Evolutionary conservation across 1,140 invertebrate genomes (phyloP), one percentile per base, ranked within the genome.

Genomic region (Brachionus koreanus): DNA sequence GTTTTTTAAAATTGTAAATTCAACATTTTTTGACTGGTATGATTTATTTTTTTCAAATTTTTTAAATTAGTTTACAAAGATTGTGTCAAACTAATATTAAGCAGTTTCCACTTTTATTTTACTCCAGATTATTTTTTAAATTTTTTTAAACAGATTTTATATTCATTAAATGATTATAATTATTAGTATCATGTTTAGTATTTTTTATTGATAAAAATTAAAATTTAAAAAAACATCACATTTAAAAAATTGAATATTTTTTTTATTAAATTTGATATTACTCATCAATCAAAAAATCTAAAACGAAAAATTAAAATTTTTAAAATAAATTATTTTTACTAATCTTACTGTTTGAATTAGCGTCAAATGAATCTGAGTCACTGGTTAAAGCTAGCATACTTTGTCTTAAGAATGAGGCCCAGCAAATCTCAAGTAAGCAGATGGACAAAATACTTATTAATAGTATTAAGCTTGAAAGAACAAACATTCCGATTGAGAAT

Each of bases 311-410:
- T 57, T 23, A 42, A 61, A 35, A 9, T 35, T 35, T 42, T 61
- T 61, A 19, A 19, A 25, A 29, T 35, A 13, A 39, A 61, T 72
- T 0, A n/a, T 23, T 37, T n/a, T 23, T 39, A 57, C 7, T 16
- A 29, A 35, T 13, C 29, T 25, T 79, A 79, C 76, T 65, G 25
- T 79, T 79, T 42, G 76, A 65, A 79, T 79, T 33, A 35, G 76
- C 37, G 9, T 79, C 61, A 5, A 65, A 6, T 5, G 76, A 29
- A n/a, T 79, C 76, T 5, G 23, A 39, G 1, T 79, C 35, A 57
- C 5, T 9, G 19, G 6, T 61, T 10, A 52, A 4, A 3, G 76
- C 76, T 1, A 61, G 16, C 12, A 25, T 39, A 16, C 35, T 39
- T 5, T 79, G 76, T 25, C 61, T 39, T 12, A 79, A 42, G n/a